phyloP scores from a whole-genome alignment of 2,888 invertebrate genomes.

The Elegia similella region DNA sequence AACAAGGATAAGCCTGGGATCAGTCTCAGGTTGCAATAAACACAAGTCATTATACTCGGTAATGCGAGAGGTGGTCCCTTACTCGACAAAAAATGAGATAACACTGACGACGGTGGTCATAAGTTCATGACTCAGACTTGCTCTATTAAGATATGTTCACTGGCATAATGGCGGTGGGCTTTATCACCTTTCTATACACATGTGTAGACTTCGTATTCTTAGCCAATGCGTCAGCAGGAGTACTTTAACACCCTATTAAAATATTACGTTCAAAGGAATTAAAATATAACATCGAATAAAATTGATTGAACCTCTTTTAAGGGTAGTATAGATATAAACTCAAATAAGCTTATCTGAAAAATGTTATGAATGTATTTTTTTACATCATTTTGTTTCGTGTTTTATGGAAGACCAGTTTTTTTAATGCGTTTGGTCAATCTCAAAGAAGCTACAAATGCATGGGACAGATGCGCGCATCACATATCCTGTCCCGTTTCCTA shows the following conservation, averaged over 20 bases:
- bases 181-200: conserved; percentile 6
- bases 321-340: too few species aligned
- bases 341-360: too few species aligned
- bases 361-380: too few species aligned
- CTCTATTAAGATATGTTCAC: conserved; percentile 15
- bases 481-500: neutral
- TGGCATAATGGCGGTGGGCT: conserved; percentile 13
- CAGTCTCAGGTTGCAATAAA: conserved; percentile 53
- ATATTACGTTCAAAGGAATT: neutral
- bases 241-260: conserved; percentile 4
- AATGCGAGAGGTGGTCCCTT: conserved; percentile 51
- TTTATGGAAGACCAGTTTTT: too few species aligned
- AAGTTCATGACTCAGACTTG: conserved; percentile 31
- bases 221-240: conserved; percentile 2
- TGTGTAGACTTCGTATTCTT: conserved; percentile 7
- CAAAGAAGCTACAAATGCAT: too few species aligned
- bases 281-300: neutral
- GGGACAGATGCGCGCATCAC: neutral
- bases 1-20: conserved; percentile 60
- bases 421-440: too few species aligned
- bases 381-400: neutral
- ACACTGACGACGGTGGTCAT: conserved; percentile 30
- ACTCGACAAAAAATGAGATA: conserved; percentile 36
- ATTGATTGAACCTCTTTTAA: too few species aligned
- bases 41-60: conserved; percentile 41